Evolutionary conservation across 2,888 invertebrate genomes (phyloP), one percentile per base, ranked within the genome.

Genomic region (Sclerodermus sp.): DNA sequence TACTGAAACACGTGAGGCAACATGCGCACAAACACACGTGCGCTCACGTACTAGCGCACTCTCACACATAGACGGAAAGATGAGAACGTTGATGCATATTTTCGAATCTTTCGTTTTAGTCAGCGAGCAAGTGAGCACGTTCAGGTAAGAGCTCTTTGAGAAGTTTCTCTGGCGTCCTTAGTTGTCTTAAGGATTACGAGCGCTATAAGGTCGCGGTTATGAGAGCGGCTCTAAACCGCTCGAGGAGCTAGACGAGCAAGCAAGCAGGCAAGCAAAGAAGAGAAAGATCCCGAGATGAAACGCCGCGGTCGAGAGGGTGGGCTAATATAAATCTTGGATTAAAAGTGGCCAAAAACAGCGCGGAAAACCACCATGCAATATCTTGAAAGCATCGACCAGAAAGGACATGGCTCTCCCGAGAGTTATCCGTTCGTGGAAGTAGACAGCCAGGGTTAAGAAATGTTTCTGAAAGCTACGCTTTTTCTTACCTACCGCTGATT

Each of bases 281-380:
- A 45, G 31, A 29, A 23, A 46, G 34, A 34, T 47, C 46, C 40
- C 31, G 37, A 42, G 40, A 49, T 23, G 23, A 23, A 23, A 23
- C 23, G 23, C 8, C 23, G 4, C 23, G 37, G 31, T 23, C 10
- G 17, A 32, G 44, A 43, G 38, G 31, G 15, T 17, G 44, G 41
- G 42, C 47, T 58, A 62, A 61, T 62, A 64, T 58, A 62, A 61
- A 62, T 61, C 43, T 49, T 29, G 46, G 62, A 62, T 62, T 64
- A 61, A 59, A 60, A 62, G 55, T 55, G 58, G 57, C 45, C 55
- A 53, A 61, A 57, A 56, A 57, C 49, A 62, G 51, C 45, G 44
- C 9, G 34, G 38, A 52, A 36, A 59, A 55, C 57, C 60, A 48
- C 47, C 46, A 47, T 30, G 62, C 58, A 57, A 65, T 62, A 57